A percentile compares a stretch with the other conserved stretches of the same genome.
Conservation (phyloP, 2,797 vertebrate species). For the Aplochiton taeniatus region DNA sequence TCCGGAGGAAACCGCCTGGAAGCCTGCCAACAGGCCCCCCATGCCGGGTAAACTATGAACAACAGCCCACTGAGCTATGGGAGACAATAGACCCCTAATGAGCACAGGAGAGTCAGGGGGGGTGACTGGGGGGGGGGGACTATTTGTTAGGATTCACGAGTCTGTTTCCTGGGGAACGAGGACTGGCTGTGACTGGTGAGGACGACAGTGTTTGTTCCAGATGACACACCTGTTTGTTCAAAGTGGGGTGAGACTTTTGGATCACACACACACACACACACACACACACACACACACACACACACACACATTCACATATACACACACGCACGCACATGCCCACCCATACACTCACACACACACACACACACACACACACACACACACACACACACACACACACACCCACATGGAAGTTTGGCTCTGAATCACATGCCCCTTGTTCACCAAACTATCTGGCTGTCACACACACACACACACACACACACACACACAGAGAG, state of each 20-base stretch:
- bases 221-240: constrained; percentile 43
- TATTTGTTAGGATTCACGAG: constrained; percentile 51
- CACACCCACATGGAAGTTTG: no score
- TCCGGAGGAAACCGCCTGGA: no score
- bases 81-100: no score
- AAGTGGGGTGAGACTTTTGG: constrained; percentile 15
- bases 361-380: constrained; percentile 2
- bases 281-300: constrained; percentile 17
- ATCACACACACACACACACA: constrained; percentile 12
- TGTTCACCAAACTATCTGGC: no score
- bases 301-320: background rate
- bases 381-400: background rate
- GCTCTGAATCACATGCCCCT: no score
- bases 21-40: no score
- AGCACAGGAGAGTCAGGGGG: no score
- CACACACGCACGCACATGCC: background rate
- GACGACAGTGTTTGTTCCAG: constrained; percentile 24
- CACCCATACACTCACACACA: background rate
- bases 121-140: constrained; percentile 43
- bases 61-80: no score
- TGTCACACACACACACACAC: background rate
- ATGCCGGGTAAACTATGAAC: no score
- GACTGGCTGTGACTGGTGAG: constrained; percentile 17
- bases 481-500: background rate
- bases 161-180: constrained; percentile 21